Base-by-base conservation (phyloP, 2,113 vertebrate genomes). In the Amblyopsis rosae region DNA sequence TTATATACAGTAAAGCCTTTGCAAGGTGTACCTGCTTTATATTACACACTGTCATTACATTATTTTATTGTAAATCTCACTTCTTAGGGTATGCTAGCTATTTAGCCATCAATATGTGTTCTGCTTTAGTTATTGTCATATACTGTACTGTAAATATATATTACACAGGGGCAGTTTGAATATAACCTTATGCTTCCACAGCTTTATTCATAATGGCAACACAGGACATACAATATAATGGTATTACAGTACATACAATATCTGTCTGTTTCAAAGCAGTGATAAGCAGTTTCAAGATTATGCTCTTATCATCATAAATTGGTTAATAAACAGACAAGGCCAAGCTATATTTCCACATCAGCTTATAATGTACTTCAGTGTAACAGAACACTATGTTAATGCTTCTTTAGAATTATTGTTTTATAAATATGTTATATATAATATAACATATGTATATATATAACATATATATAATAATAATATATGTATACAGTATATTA, bases 271-370 rank as follows among this genome's bases (percentile, higher is more conserved):
- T 54, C 12, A 6, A 16, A 16, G 9, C 61, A 64, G 60, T 13
- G 69, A 78, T 72, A 79, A 82, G 62, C 56, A 65, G 69, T 68
- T 83, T 70, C 55, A 11, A 68, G 10, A 68, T 78, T 45, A 47
- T 67, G 46, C 69, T 61, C 35, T 76, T 58, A 79, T 80, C 72
- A 62, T 26, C 17, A 45, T n/a, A 69, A 19, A 67, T 17, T 67
- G 35, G 67, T 59, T 64, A 70, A 76, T 67, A 7, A 59, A 61
- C 65, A 62, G 35, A 62, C 8, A 8, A 56, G 13, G 46, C 10
- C 46, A 50, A 6, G 57, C 57, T 51, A 45, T 65, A 69, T 73
- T 65, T 32, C 50, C 65, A 33, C 65, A 70, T 85, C 69, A 69
- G 47, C 69, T 69, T 69, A 35, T 51, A 63, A 56, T 60, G 65